These are phyloP conservation scores for Actinia tenebrosa DNA, from an alignment of 64 coral and sea anemone species.

Conservation along the genomic window DNA sequence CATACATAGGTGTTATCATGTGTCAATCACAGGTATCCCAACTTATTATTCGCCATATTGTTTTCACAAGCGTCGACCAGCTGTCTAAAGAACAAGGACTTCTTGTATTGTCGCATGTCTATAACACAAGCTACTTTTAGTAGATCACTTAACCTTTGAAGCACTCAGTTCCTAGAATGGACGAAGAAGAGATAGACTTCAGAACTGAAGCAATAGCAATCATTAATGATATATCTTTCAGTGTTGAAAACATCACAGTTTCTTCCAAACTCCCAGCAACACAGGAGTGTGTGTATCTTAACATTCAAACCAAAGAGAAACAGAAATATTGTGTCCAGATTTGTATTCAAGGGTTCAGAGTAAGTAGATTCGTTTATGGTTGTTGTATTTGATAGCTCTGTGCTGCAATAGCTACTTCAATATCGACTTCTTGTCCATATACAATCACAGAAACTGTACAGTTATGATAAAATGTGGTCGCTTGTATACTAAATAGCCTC, in stretches of 20 bases:
- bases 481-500: too few species aligned
- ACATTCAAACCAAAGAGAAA: slow-evolving; percentile 44
- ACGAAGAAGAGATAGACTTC: slow-evolving; percentile 66
- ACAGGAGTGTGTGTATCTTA: slow-evolving; percentile 32
- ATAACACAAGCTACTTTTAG: not conserved
- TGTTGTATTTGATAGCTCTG: not conserved
- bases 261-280: slow-evolving; percentile 33
- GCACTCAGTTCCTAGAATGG: not conserved
- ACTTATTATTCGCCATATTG: too few species aligned
- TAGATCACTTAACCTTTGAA: not conserved
- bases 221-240: slow-evolving; percentile 54
- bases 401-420: not conserved
- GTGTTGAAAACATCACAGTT: slow-evolving; percentile 30
- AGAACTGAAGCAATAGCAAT: slow-evolving; percentile 44
- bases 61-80: not conserved
- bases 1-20: too few species aligned
- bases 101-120: not conserved
- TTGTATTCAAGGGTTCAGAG: slow-evolving; percentile 45
- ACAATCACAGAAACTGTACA: not conserved
- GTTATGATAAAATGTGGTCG: not conserved
- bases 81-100: not conserved
- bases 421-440: not conserved
- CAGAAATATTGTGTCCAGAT: slow-evolving; percentile 33
- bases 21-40: too few species aligned
- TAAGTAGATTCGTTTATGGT: slow-evolving; percentile 17